phyloP scores from a whole-genome alignment of 2,113 vertebrate genomes.

The Varanus komodoensis region DNA sequence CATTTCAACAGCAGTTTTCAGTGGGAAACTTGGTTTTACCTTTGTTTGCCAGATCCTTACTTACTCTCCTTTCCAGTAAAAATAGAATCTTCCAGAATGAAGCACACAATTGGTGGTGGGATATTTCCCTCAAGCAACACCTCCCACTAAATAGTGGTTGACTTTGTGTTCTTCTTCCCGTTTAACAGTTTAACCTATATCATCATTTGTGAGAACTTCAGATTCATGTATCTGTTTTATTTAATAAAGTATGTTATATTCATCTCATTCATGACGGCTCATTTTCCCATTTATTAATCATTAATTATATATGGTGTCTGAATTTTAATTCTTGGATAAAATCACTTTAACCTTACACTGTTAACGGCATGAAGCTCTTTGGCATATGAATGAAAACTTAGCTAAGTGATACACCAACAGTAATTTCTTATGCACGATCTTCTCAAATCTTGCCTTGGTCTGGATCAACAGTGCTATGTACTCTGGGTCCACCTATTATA shows the following conservation, averaged over 20 bases:
- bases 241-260: not conserved
- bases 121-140: no score
- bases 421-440: not conserved
- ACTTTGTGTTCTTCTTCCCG: not conserved
- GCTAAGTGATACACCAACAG: not conserved
- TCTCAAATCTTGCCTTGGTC: not conserved
- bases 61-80: no score
- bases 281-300: not conserved
- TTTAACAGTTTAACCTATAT: not conserved
- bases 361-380: not conserved
- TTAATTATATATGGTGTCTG: not conserved
- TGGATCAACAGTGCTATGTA: accelerated
- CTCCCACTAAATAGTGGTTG: not conserved
- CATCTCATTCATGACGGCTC: not conserved
- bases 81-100: no score
- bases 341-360: not conserved
- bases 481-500: no score
- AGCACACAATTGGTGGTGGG: no score
- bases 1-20: no score
- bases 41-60: no score
- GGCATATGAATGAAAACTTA: not conserved
- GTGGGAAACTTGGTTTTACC: no score
- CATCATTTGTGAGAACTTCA: not conserved
- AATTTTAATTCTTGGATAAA: not conserved
- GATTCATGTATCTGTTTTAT: not conserved